These are phyloP conservation scores for Sphaerophoria taeniata DNA, from an alignment of 2,888 invertebrate genomes.

Conservation along the genomic window DNA sequence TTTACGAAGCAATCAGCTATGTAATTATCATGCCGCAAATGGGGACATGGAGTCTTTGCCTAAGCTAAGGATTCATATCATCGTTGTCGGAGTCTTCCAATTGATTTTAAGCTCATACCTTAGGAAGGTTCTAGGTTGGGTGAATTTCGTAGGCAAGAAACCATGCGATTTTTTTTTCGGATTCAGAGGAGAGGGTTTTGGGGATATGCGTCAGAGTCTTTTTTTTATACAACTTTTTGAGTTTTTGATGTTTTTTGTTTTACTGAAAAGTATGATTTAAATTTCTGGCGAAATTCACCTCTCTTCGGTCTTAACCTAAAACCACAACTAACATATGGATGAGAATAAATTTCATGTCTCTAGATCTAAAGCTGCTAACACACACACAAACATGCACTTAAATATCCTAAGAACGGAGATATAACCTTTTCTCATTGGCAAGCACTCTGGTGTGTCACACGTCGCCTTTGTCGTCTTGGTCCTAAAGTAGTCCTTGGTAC, in stretches of 20 bases:
- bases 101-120: not conserved
- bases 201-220: too few relatives aligned
- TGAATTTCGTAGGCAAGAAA: conserved; percentile 17
- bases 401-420: conserved; percentile 7
- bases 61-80: conserved; percentile 34
- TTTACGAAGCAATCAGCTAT: conserved; percentile 69
- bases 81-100: conserved; percentile 13
- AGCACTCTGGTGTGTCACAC: conserved; percentile 28
- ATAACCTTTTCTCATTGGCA: conserved; percentile 48
- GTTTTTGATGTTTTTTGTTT: too few relatives aligned
- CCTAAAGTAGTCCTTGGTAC: conserved; percentile 9
- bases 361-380: not conserved
- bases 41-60: conserved; percentile 42
- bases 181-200: too few relatives aligned
- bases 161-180: not conserved
- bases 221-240: too few relatives aligned
- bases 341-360: conserved; percentile 49
- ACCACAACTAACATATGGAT: conserved; percentile 25
- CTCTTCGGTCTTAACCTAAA: not conserved
- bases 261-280: too few relatives aligned
- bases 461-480: not conserved
- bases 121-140: not conserved
- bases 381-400: conserved; percentile 40
- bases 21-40: conserved; percentile 63
- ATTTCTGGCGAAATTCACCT: conserved; percentile 15